Base-by-base conservation (phyloP, 2,113 vertebrate species). In the Vireo altiloquus region DNA sequence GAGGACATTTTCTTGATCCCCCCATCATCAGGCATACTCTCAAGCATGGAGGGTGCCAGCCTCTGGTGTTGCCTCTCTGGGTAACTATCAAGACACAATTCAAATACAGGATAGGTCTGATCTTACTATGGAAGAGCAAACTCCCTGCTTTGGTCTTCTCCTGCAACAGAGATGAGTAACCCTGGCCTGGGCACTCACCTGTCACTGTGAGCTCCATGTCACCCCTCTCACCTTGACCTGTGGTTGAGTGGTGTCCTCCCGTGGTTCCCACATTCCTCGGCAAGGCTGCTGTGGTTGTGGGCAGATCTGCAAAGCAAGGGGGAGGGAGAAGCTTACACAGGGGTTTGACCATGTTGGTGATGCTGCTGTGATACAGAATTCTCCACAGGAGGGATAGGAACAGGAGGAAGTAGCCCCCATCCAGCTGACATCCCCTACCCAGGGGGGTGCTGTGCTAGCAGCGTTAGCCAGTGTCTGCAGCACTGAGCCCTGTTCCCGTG, bases 41-140 rank as follows among this genome's bases (percentile, higher is more conserved):
- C 16, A 56, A 44, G 31, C 15, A n/a, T 14, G 21, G 42, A 60
- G 21, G 8, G 8, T 40, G 30, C 37, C 46, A 70, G 10, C 25
- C 14, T 30, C 17, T 30, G 46, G 8, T 23, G 28, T 8, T 68
- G 22, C 15, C 33, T 63, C 47, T 53, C 56, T 19, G 30, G 16
- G 22, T 52, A 65, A 52, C 39, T 10, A 18, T 19, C 37, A 28
- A 70, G 27, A 71, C 5, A 18, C 4, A 12, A 10, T 21, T 71
- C 3, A 16, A 10, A 27, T 9, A 47, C 27, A 28, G 27, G 0
- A 0, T 16, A 13, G 4, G 2, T 35, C 33, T 33, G 33, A 42
- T 59, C 21, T 6, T 3, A 6, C 37, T 52, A 0, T 5, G 25
- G 39, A 47, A 28, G 30, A 24, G 10, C 23, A 30, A 92, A 11